phyloP scores from a whole-genome alignment of 2,113 vertebrate species.

The Onychostruthus taczanowskii region DNA sequence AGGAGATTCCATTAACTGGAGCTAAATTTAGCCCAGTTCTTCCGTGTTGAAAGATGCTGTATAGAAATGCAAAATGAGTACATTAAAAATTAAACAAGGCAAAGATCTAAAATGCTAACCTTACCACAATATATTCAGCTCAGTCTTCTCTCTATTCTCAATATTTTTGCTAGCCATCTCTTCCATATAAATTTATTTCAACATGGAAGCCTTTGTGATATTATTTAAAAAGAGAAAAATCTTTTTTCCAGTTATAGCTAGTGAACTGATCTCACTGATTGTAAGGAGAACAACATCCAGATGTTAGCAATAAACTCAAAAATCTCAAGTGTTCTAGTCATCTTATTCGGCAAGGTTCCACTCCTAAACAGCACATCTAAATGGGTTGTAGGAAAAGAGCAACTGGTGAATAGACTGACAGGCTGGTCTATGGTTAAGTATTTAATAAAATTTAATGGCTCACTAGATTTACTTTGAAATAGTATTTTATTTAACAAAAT shows the following conservation, averaged over 20 bases:
- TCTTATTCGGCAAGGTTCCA: not conserved
- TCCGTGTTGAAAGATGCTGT: not conserved
- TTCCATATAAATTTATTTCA: not conserved
- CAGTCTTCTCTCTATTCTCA: not conserved
- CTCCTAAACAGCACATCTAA: not conserved
- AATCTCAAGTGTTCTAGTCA: not conserved
- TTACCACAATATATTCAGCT: not conserved
- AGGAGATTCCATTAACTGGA: not conserved
- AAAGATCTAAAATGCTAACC: not conserved
- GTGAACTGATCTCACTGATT: not conserved
- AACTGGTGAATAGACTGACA: not conserved
- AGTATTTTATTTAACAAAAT: not conserved
- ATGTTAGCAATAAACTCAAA: not conserved
- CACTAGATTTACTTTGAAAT: not conserved
- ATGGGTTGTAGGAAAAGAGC: not conserved
- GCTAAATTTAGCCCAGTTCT: not conserved
- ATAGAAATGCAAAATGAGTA: not conserved
- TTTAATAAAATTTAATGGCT: not conserved
- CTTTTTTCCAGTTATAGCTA: not conserved
- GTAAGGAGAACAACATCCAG: not conserved
- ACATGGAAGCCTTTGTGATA: not conserved
- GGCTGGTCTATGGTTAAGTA: not conserved
- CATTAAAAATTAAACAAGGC: conserved; percentile 17
- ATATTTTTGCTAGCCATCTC: not conserved
- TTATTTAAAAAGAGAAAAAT: not conserved